Evolutionary conservation across 92 coral and sea anemone species (phyloP).

Genomic region (Bergia puertoricense): DNA sequence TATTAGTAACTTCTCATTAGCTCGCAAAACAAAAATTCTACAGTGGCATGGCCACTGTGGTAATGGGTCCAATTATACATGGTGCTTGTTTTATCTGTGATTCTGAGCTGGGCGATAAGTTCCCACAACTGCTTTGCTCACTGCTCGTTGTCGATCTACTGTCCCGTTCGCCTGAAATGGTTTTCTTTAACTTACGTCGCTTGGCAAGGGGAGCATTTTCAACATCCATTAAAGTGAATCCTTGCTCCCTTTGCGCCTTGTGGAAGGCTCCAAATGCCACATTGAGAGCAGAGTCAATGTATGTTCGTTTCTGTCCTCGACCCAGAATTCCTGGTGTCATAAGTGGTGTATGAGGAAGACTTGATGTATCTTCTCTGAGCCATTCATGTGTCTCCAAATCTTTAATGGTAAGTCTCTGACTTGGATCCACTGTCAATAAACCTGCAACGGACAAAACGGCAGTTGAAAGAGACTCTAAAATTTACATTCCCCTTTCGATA

Average conservation of each 20-base stretch:
- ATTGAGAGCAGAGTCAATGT: slow-evolving; percentile 95
- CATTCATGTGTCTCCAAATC: slow-evolving; percentile 89
- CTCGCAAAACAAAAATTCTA: slow-evolving; percentile 7
- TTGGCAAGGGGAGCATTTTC: slow-evolving; percentile 98
- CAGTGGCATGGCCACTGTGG: slow-evolving; percentile 1
- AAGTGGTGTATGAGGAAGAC: slow-evolving; percentile 94
- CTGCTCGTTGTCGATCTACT: slow-evolving; percentile 85
- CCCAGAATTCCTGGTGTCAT: slow-evolving; percentile 98
- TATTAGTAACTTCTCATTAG: slow-evolving; percentile 10
- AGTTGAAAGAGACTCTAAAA: too few relatives aligned
- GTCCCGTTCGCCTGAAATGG: slow-evolving; percentile 85
- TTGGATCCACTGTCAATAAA: slow-evolving; percentile 92
- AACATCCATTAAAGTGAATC: slow-evolving; percentile 93
- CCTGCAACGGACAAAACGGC: slow-evolving; percentile 51
- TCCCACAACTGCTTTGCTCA: slow-evolving; percentile 81
- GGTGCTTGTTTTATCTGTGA: slow-evolving; percentile 36
- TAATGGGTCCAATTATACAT: slow-evolving; percentile 18
- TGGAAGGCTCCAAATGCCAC: slow-evolving; percentile 95
- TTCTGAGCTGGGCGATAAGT: slow-evolving; percentile 69
- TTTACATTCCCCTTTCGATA: too few relatives aligned
- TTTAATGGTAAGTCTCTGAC: slow-evolving; percentile 82
- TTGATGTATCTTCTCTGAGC: slow-evolving; percentile 76
- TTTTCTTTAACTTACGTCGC: slow-evolving; percentile 95
- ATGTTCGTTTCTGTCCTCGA: slow-evolving; percentile 90
- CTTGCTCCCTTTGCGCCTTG: slow-evolving; percentile 86